A percentile compares a stretch with the other conserved stretches of the same genome.
Evolutionary conservation across 2,113 vertebrate species (phyloP).

Genomic region (Strix uralensis): DNA sequence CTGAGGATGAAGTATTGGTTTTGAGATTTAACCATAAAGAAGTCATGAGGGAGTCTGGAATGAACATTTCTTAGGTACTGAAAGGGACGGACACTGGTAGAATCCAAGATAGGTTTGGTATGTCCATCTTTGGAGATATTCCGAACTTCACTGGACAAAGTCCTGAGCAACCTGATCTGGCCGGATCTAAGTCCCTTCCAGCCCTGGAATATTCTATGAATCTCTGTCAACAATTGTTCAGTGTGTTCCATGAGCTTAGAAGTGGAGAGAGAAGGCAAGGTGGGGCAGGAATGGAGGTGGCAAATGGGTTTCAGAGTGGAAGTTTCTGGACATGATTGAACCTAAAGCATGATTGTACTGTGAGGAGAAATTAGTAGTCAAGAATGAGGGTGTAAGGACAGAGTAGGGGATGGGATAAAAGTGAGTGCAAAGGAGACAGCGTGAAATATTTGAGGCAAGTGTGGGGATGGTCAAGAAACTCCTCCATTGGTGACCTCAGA

Average conservation of each 20-base stretch:
- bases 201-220: too few relatives aligned
- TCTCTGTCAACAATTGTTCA: background rate
- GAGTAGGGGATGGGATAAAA: background rate
- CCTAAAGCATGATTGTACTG: too few relatives aligned
- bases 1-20: background rate
- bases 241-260: background rate
- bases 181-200: background rate
- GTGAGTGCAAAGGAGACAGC: accelerated
- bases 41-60: background rate
- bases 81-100: background rate
- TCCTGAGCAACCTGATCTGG: background rate
- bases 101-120: background rate
- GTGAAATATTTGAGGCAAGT: background rate
- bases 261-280: background rate
- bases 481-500: accelerated
- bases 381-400: background rate
- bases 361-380: background rate
- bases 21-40: background rate
- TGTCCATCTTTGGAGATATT: background rate
- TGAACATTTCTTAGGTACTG: background rate
- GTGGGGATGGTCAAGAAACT: background rate
- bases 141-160: background rate
- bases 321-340: background rate
- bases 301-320: background rate
- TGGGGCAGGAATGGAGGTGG: background rate